Base-by-base conservation (phyloP, 2,113 vertebrate genomes). In the Laticauda laticaudata region DNA sequence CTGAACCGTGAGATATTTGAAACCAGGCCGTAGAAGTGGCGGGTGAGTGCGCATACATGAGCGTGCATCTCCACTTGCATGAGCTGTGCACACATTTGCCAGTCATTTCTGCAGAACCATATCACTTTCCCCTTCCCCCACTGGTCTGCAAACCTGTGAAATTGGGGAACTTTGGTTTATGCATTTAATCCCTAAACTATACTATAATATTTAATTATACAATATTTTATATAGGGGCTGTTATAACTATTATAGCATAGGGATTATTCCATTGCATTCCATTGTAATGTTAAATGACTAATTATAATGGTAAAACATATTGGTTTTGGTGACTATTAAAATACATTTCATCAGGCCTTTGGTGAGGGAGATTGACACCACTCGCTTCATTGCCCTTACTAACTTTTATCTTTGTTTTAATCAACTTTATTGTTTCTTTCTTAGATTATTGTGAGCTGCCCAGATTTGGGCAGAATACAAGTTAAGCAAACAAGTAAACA, bases 1-100 rank as follows among this genome's bases (percentile, higher is more conserved):
- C 0, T 34, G 64, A 14, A n/a, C 14, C 2, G 0, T 69, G 64
- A 69, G 64, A 15, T 0, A 14, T 69, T n/a, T 2, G 5, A 5
- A 69, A 69, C 64, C 14, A 34, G 64, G 12, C 29, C 0, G 2
- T 14, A 2, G 64, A 69, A n/a, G 64, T 69, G 64, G 64, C 5
- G 5, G 12, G 64, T 0, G 3, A 69, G 29, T 0, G 8, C 0
- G 3, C 11, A n/a, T 11, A 69, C 26, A 69, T 0, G 5, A 34
- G 64, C 5, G 0, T 15, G 1, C 64, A 69, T 34, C 1, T 18
- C 29, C 29, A 69, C 64, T 34, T 69, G 14, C 14, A 5, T 69
- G 64, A 69, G n/a, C 64, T 34, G 64, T 0, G 2, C 64, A 69
- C 14, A 12, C 14, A 69, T 12, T 34, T 69, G 64, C 29, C 14